Evolutionary conservation across 2,888 invertebrate species (phyloP).

Genomic region (Oxystoma pomonae): DNA sequence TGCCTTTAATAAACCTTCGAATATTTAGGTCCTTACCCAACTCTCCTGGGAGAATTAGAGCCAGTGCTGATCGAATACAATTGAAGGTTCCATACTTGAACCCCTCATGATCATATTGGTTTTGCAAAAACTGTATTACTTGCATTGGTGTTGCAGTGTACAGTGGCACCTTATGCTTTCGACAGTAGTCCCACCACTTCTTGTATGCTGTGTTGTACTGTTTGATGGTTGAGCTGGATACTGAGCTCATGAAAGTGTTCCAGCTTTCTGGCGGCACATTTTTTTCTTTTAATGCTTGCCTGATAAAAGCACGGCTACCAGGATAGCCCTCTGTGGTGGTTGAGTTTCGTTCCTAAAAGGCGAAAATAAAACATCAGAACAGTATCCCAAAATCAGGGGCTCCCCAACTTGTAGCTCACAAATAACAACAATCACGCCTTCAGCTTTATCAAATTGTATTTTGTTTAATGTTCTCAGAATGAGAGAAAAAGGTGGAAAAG

Average conservation of each 20-base stretch:
- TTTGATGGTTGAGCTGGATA: background rate
- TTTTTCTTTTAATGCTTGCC: background rate
- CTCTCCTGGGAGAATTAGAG: background rate
- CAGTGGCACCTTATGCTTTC: background rate
- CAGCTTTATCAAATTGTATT: background rate
- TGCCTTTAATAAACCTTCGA: background rate
- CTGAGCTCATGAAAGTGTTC: background rate
- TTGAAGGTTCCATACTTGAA: background rate
- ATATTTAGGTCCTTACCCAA: background rate
- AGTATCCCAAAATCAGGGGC: background rate
- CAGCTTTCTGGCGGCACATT: background rate
- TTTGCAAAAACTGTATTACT: background rate
- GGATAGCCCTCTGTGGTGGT: background rate
- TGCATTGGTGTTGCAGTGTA: background rate
- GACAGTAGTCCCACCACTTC: background rate
- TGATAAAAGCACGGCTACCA: background rate
- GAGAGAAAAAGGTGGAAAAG: background rate
- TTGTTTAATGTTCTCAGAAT: background rate
- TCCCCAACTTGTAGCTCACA: background rate
- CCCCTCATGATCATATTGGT: background rate
- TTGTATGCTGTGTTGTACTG: background rate
- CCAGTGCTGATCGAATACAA: background rate
- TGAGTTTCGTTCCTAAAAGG: background rate
- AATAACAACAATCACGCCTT: background rate
- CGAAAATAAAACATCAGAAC: background rate